These are phyloP conservation scores for zebrafish (Danio rerio) DNA, from an alignment of 2,113 vertebrate genomes.

Conservation along the genomic window DNA sequence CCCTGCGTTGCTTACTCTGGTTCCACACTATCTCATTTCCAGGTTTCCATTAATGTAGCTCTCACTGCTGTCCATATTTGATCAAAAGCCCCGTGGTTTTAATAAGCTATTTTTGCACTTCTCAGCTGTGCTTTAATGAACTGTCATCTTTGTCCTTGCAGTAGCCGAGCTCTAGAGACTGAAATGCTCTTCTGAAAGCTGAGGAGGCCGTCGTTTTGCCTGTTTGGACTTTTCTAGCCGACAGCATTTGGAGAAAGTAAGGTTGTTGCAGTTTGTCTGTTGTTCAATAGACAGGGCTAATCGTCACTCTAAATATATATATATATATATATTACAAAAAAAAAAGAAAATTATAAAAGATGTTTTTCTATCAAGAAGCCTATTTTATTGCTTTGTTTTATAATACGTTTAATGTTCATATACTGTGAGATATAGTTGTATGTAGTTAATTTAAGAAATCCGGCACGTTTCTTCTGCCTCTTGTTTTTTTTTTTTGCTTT, in stretches of 20 bases:
- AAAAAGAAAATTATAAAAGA: slow-evolving; percentile 31
- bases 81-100: slow-evolving; percentile 53
- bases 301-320: slow-evolving; percentile 42
- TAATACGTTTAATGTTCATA: slow-evolving; percentile 66
- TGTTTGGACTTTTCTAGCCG: slow-evolving; percentile 24
- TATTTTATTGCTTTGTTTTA: slow-evolving; percentile 69
- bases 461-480: slow-evolving; percentile 50
- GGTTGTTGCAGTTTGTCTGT: slow-evolving; percentile 23
- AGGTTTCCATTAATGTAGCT: slow-evolving; percentile 51
- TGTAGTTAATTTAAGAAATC: slow-evolving; percentile 64
- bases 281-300: slow-evolving; percentile 30
- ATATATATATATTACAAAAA: no score
- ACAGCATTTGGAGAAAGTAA: slow-evolving; percentile 11
- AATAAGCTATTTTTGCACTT: slow-evolving; percentile 67
- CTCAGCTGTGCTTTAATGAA: slow-evolving; percentile 49
- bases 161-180: slow-evolving; percentile 47
- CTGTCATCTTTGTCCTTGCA: slow-evolving; percentile 36
- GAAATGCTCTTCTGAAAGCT: slow-evolving; percentile 35
- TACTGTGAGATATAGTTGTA: slow-evolving; percentile 65
- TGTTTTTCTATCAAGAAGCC: slow-evolving; percentile 59
- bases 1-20: slow-evolving; percentile 63
- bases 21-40: slow-evolving; percentile 59
- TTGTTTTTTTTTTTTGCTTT: slow-evolving; percentile 25
- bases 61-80: slow-evolving; percentile 60
- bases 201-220: slow-evolving; percentile 37